Base-by-base conservation (phyloP, 2,113 vertebrate species). In the Sakesphorus luctuosus region DNA sequence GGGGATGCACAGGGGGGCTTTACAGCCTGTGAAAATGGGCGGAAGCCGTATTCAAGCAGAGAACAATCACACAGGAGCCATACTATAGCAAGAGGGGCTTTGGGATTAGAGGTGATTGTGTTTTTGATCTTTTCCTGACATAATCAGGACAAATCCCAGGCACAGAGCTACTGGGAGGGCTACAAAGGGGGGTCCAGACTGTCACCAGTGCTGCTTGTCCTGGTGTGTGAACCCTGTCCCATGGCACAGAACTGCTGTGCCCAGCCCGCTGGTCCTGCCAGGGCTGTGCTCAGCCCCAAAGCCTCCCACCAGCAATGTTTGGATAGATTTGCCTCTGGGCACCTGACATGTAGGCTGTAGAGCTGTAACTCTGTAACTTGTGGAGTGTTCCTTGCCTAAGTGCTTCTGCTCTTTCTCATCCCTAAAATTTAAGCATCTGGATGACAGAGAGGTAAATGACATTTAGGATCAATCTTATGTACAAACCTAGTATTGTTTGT, bases 31-130 rank as follows among this genome's bases (percentile, higher is more conserved):
- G 73, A 76, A 87, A 94, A 93, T 94, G 77, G 68, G 61, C 5
- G 94, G 97, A 97, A 92, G 73, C 46, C 50, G 88, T 73, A 90
- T 94, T 94, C 89, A 96, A 69, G 69, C 77, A 6, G 73, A 89
- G 93, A 97, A 94, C 91, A 96, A 95, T 94, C 59, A 82, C 89
- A 83, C 84, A 89, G 78, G 78, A 90, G 46, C 72, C 52, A 72
- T 49, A 10, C 61, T 35, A 49, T 19, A 75, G 82, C 68, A 44
- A 90, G 68, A 92, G 92, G 90, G 92, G 90, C 92, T 96, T 89
- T 90, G 94, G 93, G 95, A 97, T 94, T 96, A 94, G 93, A 93
- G 35, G 79, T 49, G 72, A 96, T 94, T 96, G 94, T 96, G 83
- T 61, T 86, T 86, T 94, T 72, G 36, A 83, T 81, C 68, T 87